Percentiles rank a stretch among this genome's conserved stretches.
phyloP scores from a whole-genome alignment of 1,140 invertebrate species.

The Drosophila pandora region DNA sequence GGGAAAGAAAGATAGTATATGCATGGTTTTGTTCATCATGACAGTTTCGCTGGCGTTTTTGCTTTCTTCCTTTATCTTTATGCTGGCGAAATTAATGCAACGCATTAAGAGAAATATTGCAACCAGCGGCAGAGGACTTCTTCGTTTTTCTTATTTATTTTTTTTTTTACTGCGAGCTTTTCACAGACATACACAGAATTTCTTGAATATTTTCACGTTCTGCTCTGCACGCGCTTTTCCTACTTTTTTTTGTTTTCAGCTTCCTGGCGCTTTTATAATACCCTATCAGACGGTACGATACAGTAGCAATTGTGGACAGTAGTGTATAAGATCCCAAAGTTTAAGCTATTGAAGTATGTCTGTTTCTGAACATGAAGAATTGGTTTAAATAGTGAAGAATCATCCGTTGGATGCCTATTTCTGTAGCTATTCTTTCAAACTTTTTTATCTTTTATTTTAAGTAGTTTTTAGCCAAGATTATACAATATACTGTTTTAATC shows the following conservation, averaged over 20 bases:
- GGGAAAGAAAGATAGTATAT: background rate
- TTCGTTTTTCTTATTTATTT: constrained; percentile 34
- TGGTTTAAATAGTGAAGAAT: no score
- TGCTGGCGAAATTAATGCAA: constrained; percentile 72
- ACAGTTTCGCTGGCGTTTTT: constrained; percentile 39
- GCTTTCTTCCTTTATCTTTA: constrained; percentile 69
- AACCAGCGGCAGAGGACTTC: constrained; percentile 25
- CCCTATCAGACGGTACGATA: background rate
- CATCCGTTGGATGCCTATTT: no score
- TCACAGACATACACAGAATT: constrained; percentile 37
- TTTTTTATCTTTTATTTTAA: no score
- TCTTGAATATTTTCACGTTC: constrained; percentile 72
- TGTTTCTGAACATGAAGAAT: no score
- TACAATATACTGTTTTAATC: no score
- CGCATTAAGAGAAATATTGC: constrained; percentile 77
- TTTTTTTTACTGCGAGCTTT: constrained; percentile 35
- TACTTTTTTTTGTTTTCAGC: constrained; percentile 5
- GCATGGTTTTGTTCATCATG: constrained; percentile 24
- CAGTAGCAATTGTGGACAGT: no score
- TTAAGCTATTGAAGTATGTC: no score
- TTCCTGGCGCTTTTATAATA: constrained; percentile 29
- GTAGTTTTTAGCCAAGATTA: no score
- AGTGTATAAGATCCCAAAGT: no score
- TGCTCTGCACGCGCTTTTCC: constrained; percentile 52
- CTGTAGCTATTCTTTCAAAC: no score